Evolutionary conservation across 2,888 invertebrate species (phyloP), one percentile per base, ranked within the genome.

Genomic region (Philereme vetulata): DNA sequence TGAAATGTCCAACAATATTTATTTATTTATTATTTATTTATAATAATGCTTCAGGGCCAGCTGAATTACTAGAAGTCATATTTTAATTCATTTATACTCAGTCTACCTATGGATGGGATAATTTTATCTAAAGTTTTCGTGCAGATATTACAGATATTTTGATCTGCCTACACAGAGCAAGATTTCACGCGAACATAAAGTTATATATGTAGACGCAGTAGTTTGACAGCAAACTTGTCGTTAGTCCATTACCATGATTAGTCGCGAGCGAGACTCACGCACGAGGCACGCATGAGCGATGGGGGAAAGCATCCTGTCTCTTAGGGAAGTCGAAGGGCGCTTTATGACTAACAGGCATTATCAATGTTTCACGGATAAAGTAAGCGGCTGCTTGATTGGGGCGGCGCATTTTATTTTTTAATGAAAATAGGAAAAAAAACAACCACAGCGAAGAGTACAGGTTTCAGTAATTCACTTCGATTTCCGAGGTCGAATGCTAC

Each of bases 221-320:
- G 81, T 83, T 83, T 71, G 68, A 63, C 65, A 70, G 72, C 72
- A 77, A 84, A 85, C 82, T 86, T 86, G 85, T 86, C 82, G 84
- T 85, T 85, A 83, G 81, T 88, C 90, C 84, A 89, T 90, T 88
- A 88, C 78, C 68, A 77, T 84, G 86, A 90, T 89, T 87, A 86
- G 83, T 81, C 72, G 70, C 57, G 64, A 69, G 66, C 21, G 2
- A 21, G 21, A 21, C 21, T 21, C 21, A 67, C 64, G 63, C 62
- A 60, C 49, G 52, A 56, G 55, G 71, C 70, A n/a, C n/a, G n/a
- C n/a, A 64, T 65, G 45, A 56, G 63, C 44, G 46, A 33, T 4
- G 48, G 44, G 48, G 44, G 34, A 45, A 21, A 4, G 6, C 4
- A 33, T 21, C n/a, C 11, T 3, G 32, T n/a, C 34, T 47, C 34